phyloP scores from a whole-genome alignment of 2,113 vertebrate species.

The Meleagris gallopavo region DNA sequence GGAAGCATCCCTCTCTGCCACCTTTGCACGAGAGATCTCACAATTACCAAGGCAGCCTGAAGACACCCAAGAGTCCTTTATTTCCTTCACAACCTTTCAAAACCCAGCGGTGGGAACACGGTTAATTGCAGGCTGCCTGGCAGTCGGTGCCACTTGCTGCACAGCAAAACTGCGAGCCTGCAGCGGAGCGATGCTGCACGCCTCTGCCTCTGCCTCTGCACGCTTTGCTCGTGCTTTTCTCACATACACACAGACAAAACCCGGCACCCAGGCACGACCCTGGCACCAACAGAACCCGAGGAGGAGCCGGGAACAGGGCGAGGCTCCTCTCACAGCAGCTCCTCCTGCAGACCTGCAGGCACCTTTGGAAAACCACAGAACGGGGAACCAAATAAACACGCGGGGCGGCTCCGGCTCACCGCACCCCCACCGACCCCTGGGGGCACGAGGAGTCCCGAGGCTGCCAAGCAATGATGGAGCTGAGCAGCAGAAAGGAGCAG shows the following conservation, averaged over 20 bases:
- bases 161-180: neutral
- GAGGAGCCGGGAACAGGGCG: slow-evolving; percentile 52
- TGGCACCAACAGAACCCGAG: neutral
- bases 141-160: neutral
- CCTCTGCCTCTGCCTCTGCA: neutral
- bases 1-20: rapidly evolving
- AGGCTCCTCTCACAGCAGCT: slow-evolving; percentile 41
- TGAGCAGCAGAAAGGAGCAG: neutral
- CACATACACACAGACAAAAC: neutral
- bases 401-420: slow-evolving; percentile 41
- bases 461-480: slow-evolving; percentile 44
- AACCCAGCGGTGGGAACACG: neutral
- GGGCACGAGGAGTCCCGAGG: neutral
- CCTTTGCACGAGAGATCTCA: neutral
- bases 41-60: rapidly evolving
- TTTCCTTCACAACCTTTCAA: no score
- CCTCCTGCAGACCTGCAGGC: slow-evolving; percentile 69
- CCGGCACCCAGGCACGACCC: neutral
- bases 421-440: neutral
- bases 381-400: slow-evolving; percentile 52
- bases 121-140: rapidly evolving
- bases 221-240: neutral
- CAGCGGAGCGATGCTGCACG: neutral
- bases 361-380: slow-evolving; percentile 58
- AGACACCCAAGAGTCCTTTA: neutral